These are phyloP conservation scores for Acropora tenuis DNA, from an alignment of 64 coral and sea anemone genomes.

Conservation along the genomic window DNA sequence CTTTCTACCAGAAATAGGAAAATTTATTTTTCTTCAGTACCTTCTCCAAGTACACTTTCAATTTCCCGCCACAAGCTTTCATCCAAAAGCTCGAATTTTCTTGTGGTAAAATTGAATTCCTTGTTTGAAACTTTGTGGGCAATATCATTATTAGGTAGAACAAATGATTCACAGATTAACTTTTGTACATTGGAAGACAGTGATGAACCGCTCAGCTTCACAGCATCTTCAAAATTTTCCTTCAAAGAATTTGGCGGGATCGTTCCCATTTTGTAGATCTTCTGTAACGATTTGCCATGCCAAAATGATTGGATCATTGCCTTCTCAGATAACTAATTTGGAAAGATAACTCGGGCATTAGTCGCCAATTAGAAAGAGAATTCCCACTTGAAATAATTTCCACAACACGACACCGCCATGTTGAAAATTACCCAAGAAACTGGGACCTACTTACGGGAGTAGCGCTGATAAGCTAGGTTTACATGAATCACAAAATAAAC, in stretches of 20 bases:
- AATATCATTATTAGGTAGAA: not conserved
- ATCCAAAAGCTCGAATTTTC: conserved; percentile 5
- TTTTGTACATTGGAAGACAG: conserved; percentile 28
- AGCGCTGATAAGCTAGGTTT: not conserved
- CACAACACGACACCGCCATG: not conserved
- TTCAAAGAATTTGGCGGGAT: not conserved
- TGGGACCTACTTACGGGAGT: not conserved
- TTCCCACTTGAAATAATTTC: no score
- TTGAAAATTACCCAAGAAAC: not conserved
- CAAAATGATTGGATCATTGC: conserved; percentile 47
- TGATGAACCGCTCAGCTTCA: not conserved
- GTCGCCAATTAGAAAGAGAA: no score
- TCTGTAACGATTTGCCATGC: conserved; percentile 51
- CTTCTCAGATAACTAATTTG: not conserved
- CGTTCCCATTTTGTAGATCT: not conserved
- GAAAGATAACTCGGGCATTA: not conserved
- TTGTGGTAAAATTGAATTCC: conserved; percentile 12
- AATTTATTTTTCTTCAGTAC: not conserved
- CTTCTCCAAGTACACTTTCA: conserved; percentile 42
- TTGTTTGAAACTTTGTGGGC: not conserved
- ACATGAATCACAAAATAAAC: no score
- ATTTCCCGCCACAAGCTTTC: conserved; percentile 42
- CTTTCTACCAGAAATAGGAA: no score
- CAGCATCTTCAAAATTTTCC: not conserved
- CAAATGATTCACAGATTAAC: conserved; percentile 37